Percentiles rank a stretch among this genome's conserved stretches.
phyloP scores from a whole-genome alignment of 2,113 vertebrate genomes.

The Colaptes auratus region DNA sequence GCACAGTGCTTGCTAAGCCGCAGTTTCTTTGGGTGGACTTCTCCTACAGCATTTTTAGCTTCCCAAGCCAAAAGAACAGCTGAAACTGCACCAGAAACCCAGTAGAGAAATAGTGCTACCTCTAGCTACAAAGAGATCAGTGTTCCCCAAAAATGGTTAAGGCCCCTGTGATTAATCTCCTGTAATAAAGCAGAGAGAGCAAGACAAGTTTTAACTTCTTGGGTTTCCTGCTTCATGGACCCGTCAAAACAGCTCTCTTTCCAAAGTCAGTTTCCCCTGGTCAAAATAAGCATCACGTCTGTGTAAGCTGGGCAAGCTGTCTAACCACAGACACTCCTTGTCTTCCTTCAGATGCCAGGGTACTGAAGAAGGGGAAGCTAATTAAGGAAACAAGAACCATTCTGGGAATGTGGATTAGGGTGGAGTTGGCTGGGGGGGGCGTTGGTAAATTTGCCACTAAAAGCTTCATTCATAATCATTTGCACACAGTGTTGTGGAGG shows the following conservation, averaged over 20 bases:
- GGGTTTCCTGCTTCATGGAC: not conserved
- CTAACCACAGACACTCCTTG: slow-evolving; percentile 8
- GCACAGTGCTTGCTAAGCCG: not conserved
- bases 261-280: not conserved
- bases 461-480: not conserved
- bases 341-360: not conserved
- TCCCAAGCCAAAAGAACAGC: not conserved
- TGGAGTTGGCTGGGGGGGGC: too few relatives aligned
- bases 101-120: not conserved
- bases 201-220: not conserved
- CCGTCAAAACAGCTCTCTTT: not conserved
- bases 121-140: not conserved
- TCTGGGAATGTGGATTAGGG: not conserved
- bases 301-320: not conserved
- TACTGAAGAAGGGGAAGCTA: not conserved
- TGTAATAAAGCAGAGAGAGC: not conserved
- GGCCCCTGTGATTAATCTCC: not conserved
- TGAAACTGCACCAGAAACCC: not conserved
- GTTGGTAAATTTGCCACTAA: not conserved
- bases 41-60: not conserved
- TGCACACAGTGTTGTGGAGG: not conserved
- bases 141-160: not conserved
- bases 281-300: not conserved
- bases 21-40: not conserved
- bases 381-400: not conserved